Percentiles rank a stretch among this genome's conserved stretches.
Evolutionary conservation across 2,113 vertebrate genomes (phyloP).

Genomic region (Cebidichthys violaceus): DNA sequence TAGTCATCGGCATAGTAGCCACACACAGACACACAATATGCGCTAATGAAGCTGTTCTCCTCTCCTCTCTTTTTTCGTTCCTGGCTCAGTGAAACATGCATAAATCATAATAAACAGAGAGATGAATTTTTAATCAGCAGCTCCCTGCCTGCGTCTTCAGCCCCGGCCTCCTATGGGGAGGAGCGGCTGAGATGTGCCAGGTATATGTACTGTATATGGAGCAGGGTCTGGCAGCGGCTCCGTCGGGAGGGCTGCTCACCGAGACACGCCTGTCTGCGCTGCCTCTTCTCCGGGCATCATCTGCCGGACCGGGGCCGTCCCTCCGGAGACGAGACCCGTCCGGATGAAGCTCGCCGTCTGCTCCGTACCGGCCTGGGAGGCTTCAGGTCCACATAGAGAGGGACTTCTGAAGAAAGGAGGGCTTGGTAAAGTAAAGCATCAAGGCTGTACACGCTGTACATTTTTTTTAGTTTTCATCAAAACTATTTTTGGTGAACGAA

Average conservation of each 20-base stretch:
- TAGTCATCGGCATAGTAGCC: slow-evolving; percentile 33
- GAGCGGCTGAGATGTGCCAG: slow-evolving; percentile 68
- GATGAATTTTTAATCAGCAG: slow-evolving; percentile 82
- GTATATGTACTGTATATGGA: slow-evolving; percentile 41
- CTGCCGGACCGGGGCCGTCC: slow-evolving; percentile 42
- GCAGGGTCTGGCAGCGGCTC: slow-evolving; percentile 61
- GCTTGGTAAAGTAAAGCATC: background rate
- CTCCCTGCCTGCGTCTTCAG: slow-evolving; percentile 72
- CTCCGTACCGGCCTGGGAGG: slow-evolving; percentile 2
- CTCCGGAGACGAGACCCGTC: slow-evolving; percentile 42
- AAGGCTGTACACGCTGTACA: background rate
- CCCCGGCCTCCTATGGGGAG: slow-evolving; percentile 64
- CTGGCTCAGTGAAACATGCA: slow-evolving; percentile 80
- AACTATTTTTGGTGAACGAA: no score
- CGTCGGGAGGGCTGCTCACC: slow-evolving; percentile 60
- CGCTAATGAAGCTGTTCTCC: slow-evolving; percentile 82
- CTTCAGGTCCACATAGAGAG: background rate
- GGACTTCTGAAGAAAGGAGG: background rate
- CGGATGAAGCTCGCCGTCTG: background rate
- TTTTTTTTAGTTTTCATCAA: no score
- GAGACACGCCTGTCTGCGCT: slow-evolving; percentile 66
- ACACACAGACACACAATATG: slow-evolving; percentile 72
- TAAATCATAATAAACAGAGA: slow-evolving; percentile 83
- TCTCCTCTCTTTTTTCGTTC: slow-evolving; percentile 60
- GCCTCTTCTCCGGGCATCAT: slow-evolving; percentile 49